Percentiles rank a stretch among this genome's conserved stretches.
phyloP scores from a whole-genome alignment of 2,113 vertebrate genomes.

The Rattus rattus region DNA sequence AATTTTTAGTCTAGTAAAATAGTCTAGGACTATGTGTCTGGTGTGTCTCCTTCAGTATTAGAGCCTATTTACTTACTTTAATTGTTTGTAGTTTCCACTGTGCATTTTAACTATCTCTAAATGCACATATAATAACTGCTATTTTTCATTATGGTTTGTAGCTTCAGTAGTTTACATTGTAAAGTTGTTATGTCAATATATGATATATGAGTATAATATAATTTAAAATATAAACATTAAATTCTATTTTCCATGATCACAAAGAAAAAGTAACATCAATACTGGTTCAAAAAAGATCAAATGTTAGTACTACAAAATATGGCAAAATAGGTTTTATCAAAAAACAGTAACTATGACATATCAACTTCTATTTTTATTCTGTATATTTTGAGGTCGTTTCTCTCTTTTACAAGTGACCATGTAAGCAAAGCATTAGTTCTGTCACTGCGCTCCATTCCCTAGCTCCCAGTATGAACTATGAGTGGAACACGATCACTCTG shows the following conservation, averaged over 20 bases:
- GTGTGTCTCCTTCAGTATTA: background rate
- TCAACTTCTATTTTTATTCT: slow-evolving; percentile 35
- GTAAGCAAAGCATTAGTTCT: background rate
- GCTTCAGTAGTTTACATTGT: background rate
- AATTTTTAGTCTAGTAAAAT: background rate
- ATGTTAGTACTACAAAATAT: background rate
- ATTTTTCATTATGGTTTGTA: background rate
- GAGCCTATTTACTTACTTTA: background rate
- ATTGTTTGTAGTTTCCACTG: background rate
- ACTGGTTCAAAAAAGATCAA: slow-evolving; percentile 23
- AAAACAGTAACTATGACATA: background rate
- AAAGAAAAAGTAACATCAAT: slow-evolving; percentile 39
- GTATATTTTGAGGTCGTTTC: background rate
- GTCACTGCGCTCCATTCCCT: background rate
- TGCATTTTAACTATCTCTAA: slow-evolving; percentile 36
- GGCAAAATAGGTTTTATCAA: slow-evolving; percentile 23
- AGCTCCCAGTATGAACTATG: background rate
- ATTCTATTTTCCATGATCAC: background rate
- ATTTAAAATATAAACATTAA: background rate
- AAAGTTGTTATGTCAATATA: background rate
- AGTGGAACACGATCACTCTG: background rate
- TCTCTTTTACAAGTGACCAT: background rate
- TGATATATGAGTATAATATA: background rate
- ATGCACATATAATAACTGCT: background rate
- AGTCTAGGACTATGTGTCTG: background rate